Percentiles rank a stretch among this genome's conserved stretches.
phyloP scores from a whole-genome alignment of 37 sponge, comb jelly and placozoan genomes.

The Chondrilla cf. caribensis region DNA sequence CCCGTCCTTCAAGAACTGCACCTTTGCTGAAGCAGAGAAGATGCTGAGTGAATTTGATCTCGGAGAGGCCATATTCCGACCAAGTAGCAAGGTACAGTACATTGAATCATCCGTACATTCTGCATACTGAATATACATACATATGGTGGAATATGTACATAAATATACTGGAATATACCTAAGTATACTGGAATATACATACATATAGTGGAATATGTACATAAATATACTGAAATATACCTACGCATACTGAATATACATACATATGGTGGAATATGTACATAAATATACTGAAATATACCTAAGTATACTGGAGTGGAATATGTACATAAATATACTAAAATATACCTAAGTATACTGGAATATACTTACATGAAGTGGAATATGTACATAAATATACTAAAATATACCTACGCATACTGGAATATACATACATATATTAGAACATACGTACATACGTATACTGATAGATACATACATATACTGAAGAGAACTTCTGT shows the following conservation, averaged over 20 bases:
- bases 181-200: too few relatives aligned
- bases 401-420: too few relatives aligned
- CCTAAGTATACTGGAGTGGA: too few relatives aligned
- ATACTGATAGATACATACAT: too few relatives aligned
- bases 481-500: too few relatives aligned
- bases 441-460: too few relatives aligned
- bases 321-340: too few relatives aligned
- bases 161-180: not conserved
- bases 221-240: not conserved
- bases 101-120: constrained; percentile 1
- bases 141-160: not conserved
- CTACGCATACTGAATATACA: too few relatives aligned
- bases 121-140: too few relatives aligned
- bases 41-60: constrained; percentile 57
- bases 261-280: not conserved
- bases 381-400: not conserved
- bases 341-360: too few relatives aligned
- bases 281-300: not conserved
- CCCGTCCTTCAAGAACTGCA: constrained; percentile 83
- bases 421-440: too few relatives aligned
- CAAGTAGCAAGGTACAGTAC: constrained; percentile 92
- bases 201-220: not conserved
- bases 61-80: constrained; percentile 95
- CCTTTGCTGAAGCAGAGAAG: constrained; percentile 75
- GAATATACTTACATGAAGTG: too few relatives aligned